Base-by-base conservation (phyloP, 2,113 vertebrate genomes). In the Thalassarche chlororhynchos region DNA sequence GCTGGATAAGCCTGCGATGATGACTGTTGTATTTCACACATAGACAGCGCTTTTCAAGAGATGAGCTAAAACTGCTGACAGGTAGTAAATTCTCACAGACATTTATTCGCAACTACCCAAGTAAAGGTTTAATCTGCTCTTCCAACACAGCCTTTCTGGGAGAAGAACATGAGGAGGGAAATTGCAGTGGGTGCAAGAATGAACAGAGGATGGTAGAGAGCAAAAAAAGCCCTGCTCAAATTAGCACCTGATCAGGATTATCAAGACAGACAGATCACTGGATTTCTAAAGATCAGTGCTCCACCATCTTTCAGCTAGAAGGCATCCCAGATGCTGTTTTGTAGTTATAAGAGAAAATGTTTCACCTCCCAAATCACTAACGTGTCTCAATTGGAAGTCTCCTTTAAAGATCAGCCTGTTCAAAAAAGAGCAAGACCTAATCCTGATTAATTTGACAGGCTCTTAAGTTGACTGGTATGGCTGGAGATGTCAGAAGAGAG, bases 61-160 rank as follows among this genome's bases (percentile, higher is more conserved):
- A 31, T 15, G 46, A 46, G 34, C 62, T 52, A 9, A 14, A 49
- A 10, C 31, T 62, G 68, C 60, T 12, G 64, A 36, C 42, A 34
- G 17, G 71, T 0, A n/a, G 10, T 13, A 52, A 54, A 40, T 23
- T 21, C 80, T 70, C 55, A 52, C 44, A 80, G 58, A 17, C 1
- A 0, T 38, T 79, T 47, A 25, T 31, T 84, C 4, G 2, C 61
- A 83, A 7, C 36, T 20, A 5, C 21, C 13, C 3, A 0, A 55
- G 25, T 28, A 38, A 52, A 49, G 34, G 42, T 28, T 88, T 76
- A 25, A 80, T 36, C 49, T 58, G 34, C 40, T 65, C 36, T 66
- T 76, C 51, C 49, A 86, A 18, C 23, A 32, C 49, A 47, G 52
- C 70, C 24, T 55, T 62, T 38, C 46, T 40, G 14, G 18, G 17